These are phyloP conservation scores for Xiphophorus maculatus DNA, from an alignment of 2,113 vertebrate genomes.

Conservation along the genomic window DNA sequence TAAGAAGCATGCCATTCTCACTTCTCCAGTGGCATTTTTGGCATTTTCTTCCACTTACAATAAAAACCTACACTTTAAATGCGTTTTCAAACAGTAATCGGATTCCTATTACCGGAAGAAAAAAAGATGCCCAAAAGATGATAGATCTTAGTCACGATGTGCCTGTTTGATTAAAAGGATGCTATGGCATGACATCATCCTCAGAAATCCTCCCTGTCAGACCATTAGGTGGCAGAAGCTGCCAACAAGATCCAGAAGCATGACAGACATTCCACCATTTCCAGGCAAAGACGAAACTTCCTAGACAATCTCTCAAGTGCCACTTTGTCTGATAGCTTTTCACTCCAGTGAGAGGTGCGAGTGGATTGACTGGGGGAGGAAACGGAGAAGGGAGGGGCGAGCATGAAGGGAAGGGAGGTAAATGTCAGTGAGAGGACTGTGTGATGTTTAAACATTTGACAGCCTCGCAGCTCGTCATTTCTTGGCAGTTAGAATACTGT, in stretches of 20 bases:
- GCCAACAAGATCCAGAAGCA: constrained; percentile 56
- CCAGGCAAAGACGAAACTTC: constrained; percentile 71
- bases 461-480: constrained; percentile 65
- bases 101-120: neutral
- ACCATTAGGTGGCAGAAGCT: constrained; percentile 81
- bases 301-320: constrained; percentile 74
- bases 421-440: constrained; percentile 65
- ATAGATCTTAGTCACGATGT: constrained; percentile 18
- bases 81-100: neutral
- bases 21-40: neutral
- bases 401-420: constrained; percentile 38
- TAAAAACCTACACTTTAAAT: neutral
- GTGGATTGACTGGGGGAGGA: constrained; percentile 54
- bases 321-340: constrained; percentile 78
- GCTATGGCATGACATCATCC: constrained; percentile 47
- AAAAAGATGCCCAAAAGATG: neutral
- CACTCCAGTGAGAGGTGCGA: constrained; percentile 70
- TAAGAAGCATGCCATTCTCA: constrained; percentile 12
- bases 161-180: constrained; percentile 34
- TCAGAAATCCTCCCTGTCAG: constrained; percentile 54
- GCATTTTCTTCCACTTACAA: neutral
- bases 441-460: constrained; percentile 64
- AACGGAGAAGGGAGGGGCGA: constrained; percentile 32
- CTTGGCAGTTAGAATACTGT: constrained; percentile 60
- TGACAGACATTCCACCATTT: constrained; percentile 67